Base-by-base conservation (phyloP, 1,140 invertebrate species). In the Andricus grossulariae region DNA sequence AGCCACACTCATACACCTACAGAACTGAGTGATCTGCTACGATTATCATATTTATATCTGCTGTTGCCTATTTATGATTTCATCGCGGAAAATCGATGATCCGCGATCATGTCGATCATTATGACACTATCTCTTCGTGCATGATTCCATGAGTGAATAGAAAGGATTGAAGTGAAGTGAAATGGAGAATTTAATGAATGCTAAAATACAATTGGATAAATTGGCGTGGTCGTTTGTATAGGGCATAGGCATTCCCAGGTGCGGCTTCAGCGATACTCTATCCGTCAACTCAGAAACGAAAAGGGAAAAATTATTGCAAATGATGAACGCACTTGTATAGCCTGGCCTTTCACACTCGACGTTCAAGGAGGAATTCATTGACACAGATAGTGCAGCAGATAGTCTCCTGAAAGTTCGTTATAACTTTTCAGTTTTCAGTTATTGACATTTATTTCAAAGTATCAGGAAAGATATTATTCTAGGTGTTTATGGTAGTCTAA, bases 161-260 rank as follows among this genome's bases (percentile, higher is more conserved):
- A 18, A 72, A n/a, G 8, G 45, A 55, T 21, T 52, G 25, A 73
- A 54, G 50, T 19, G 51, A 45, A 74, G 54, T 60, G 54, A 45
- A 66, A 74, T 73, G 73, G 25, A 52, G 13, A 52, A n/a, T 49
- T 10, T 45, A 45, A 45, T 45, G 10, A 60, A 50, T 39, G 32
- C 18, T 55, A 13, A 3, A 13, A 18, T 21, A 75, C 73, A 75
- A 75, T 51, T 55, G 75, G 50, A 71, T 70, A 76, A 75, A 76
- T 71, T 70, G 50, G 75, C 66, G 75, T 71, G 75, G 71, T 76
- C 75, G 75, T 75, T 76, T 50, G 4, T 32, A 32, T 32, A 32
- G 25, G 25, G 25, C 25, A 32, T 49, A 51, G 73, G 71, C 52
- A 76, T 76, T 76, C 75, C 18, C 75, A 76, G 75, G 75, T 76